phyloP scores from a whole-genome alignment of 2,888 invertebrate species.

The Tromatobia lineatoria region DNA sequence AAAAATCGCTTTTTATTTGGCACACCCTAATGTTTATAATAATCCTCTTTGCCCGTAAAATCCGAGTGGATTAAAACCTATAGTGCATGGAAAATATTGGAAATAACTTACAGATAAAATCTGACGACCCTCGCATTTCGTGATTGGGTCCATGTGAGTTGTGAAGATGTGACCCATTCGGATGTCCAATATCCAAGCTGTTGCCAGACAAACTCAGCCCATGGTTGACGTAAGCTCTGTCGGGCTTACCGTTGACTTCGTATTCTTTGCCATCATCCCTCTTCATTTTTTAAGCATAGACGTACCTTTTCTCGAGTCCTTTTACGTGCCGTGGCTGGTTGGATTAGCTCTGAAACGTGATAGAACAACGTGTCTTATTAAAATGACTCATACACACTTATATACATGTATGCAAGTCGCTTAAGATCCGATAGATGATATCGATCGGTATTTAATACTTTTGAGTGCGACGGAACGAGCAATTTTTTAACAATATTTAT shows the following conservation, averaged over 20 bases:
- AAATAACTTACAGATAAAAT: conserved; percentile 87
- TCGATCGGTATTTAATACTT: conserved; percentile 37
- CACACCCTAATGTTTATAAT: too few species aligned
- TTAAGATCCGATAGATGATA: background rate
- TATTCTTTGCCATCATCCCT: conserved; percentile 72
- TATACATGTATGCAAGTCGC: background rate
- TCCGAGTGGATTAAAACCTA: background rate
- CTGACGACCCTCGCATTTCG: conserved; percentile 88
- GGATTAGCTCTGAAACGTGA: conserved; percentile 58
- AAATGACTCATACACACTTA: conserved; percentile 37
- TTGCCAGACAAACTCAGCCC: conserved; percentile 77
- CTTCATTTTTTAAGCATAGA: conserved; percentile 77
- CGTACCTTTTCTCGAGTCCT: conserved; percentile 51
- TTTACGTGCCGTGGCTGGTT: conserved; percentile 64
- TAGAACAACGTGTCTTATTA: conserved; percentile 39
- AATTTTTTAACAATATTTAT: conserved; percentile 52
- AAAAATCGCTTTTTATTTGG: too few species aligned
- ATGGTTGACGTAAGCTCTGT: conserved; percentile 80
- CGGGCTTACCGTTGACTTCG: conserved; percentile 71
- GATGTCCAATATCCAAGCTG: conserved; percentile 74
- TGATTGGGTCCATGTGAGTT: conserved; percentile 81
- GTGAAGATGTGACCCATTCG: conserved; percentile 73
- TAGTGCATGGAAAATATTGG: background rate
- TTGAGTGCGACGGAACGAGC: conserved; percentile 38
- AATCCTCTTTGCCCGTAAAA: background rate